Base-by-base conservation (phyloP, 2,888 invertebrate species). In the Malthinus flaveolus region DNA sequence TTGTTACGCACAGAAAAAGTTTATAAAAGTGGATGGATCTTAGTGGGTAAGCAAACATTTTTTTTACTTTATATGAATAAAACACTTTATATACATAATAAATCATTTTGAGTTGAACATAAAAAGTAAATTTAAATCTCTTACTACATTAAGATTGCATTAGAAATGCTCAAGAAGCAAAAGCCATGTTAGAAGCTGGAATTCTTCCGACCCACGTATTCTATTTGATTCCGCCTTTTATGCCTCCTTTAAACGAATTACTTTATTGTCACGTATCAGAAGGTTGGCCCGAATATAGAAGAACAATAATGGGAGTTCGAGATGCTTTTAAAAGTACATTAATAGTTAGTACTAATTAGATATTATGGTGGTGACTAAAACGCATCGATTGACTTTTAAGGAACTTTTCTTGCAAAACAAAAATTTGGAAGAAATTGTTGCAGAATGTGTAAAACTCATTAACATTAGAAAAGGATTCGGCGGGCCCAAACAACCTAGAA, bases 401-500 rank as follows among this genome's bases (percentile, higher is more conserved):
- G 79, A 78, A 66, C 68, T 81, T 6, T 71, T 75, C 50, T 66
- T 77, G 13, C 69, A 71, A 9, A 73, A 75, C 23, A 69, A 73
- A 59, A 65, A 66, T 11, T 58, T 79, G 1, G 70, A 75, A 7
- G 76, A 79, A 35, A 66, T 83, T 6, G 78, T 76, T 1, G 68
- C 70, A 1, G 75, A 76, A 61, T 79, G 80, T 52, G 67, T 75
- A 0, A 71, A 72, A 48, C 61, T 80, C 11, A 67, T 77, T 1
- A 77, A 71, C 52, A 71, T 70, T 32, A 75, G 73, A 50, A 73
- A 74, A 51, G 72, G 77, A 44, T 67, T 71, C 32, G 76, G 76
- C 32, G 82, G 83, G 0, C 85, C 86, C 0, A 80, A 80, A 32
- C 75, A 80, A 32, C 85, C 85, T 65, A 80, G 88, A 35, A 81